phyloP scores from a whole-genome alignment of 2,113 vertebrate species.

The Hiodon tergisus region DNA sequence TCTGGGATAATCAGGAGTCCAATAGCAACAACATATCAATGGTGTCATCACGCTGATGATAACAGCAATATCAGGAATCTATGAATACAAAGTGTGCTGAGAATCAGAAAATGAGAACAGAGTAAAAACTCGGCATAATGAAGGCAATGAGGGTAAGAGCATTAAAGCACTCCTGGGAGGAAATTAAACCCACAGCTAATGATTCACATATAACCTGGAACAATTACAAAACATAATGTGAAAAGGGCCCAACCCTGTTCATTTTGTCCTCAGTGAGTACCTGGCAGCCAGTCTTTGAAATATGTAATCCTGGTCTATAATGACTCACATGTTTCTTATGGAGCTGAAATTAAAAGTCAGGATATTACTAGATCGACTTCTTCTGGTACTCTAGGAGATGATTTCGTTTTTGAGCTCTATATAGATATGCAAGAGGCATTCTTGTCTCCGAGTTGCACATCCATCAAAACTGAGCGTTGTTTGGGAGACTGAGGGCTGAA shows the following conservation, averaged over 20 bases:
- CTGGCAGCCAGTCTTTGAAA: slow-evolving; percentile 36
- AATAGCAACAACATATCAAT: background rate
- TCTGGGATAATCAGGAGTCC: background rate
- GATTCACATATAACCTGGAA: background rate
- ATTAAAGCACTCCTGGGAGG: background rate
- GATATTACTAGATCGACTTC: slow-evolving; percentile 32
- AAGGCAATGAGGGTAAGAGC: too few relatives aligned
- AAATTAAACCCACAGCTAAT: background rate
- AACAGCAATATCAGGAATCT: background rate
- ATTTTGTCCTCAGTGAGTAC: slow-evolving; percentile 42
- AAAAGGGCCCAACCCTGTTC: slow-evolving; percentile 45
- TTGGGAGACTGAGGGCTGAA: background rate
- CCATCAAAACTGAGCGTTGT: background rate
- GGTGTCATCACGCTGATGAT: background rate
- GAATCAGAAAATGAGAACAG: background rate
- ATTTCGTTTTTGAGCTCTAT: background rate
- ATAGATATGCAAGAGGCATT: background rate
- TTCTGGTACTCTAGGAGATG: background rate
- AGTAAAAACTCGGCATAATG: background rate
- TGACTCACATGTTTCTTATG: slow-evolving; percentile 45
- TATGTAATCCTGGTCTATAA: slow-evolving; percentile 47
- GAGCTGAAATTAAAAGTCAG: slow-evolving; percentile 53
- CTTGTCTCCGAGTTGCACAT: background rate
- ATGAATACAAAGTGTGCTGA: background rate
- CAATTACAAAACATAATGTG: background rate